These are phyloP conservation scores for Epizoanthus stellaris DNA, from an alignment of 92 coral and sea anemone genomes.

Conservation along the genomic window DNA sequence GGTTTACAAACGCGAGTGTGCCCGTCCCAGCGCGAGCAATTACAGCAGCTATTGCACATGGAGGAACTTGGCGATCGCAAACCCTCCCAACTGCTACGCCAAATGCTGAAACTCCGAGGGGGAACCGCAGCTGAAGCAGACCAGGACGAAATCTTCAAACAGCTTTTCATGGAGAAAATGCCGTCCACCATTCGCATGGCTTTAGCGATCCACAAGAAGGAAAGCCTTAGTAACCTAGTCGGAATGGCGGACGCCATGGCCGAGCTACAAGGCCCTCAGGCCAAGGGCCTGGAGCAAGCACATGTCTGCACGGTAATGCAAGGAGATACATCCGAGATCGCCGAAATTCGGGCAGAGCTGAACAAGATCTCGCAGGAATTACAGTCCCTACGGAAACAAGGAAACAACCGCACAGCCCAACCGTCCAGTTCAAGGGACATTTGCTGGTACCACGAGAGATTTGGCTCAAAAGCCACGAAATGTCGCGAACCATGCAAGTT, in stretches of 20 bases:
- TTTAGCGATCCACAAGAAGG: slow-evolving; percentile 42
- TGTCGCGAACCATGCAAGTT: slow-evolving; percentile 63
- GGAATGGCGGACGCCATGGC: slow-evolving; percentile 68
- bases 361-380: slow-evolving; percentile 1
- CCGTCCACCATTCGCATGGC: slow-evolving; percentile 56
- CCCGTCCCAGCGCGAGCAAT: slow-evolving; percentile 50
- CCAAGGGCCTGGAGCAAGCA: slow-evolving; percentile 2
- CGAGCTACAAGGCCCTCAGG: slow-evolving; percentile 62
- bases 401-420: not conserved
- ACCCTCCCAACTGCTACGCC: slow-evolving; percentile 59
- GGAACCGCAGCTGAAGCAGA: slow-evolving; percentile 17
- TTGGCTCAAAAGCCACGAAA: slow-evolving; percentile 47
- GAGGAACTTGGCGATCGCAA: slow-evolving; percentile 66
- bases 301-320: not conserved
- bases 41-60: slow-evolving; percentile 55
- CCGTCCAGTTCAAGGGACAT: not conserved
- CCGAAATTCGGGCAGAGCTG: slow-evolving; percentile 3
- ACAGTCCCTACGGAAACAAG: not conserved
- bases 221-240: slow-evolving; percentile 40
- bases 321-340: not conserved
- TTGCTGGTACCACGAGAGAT: slow-evolving; percentile 60
- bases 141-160: not conserved
- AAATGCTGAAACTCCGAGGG: slow-evolving; percentile 19
- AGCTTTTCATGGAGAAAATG: no score
- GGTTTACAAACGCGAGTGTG: slow-evolving; percentile 41